Conservation (phyloP, 2,797 vertebrate species). For the Tamandua tetradactyla region DNA sequence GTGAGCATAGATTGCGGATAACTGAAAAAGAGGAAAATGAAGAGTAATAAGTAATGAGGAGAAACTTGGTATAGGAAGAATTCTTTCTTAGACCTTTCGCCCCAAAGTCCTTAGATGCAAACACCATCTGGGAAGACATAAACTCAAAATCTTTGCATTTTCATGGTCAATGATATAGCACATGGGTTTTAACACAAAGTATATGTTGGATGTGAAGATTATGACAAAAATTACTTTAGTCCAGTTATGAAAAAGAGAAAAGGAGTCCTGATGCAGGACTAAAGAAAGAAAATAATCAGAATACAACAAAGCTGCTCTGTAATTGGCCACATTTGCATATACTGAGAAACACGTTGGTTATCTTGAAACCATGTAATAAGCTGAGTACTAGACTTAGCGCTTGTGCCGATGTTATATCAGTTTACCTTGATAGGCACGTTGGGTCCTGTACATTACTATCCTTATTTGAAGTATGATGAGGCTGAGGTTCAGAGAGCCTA, state of each 20-base stretch:
- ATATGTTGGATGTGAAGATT: background rate
- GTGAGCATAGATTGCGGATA: background rate
- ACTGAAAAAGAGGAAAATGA: background rate
- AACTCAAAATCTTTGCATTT: background rate
- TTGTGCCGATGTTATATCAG: background rate
- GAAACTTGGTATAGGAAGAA: background rate
- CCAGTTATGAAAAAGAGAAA: background rate
- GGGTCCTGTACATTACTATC: background rate
- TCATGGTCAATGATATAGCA: background rate
- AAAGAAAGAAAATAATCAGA: conserved; percentile 4
- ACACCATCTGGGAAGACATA: background rate
- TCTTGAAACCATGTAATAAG: background rate
- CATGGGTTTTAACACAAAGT: background rate
- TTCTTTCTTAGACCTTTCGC: background rate
- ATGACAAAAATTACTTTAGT: conserved; percentile 7
- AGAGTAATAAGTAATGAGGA: background rate
- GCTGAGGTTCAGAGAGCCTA: background rate
- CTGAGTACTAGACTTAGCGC: background rate
- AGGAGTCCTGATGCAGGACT: background rate
- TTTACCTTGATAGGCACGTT: background rate
- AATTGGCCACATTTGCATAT: background rate
- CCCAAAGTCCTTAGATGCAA: background rate
- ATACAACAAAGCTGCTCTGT: background rate
- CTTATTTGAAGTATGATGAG: background rate
- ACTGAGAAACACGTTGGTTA: conserved; percentile 16